Conservation (phyloP, 2,888 invertebrate genomes). For the Macroteleia sp. region DNA sequence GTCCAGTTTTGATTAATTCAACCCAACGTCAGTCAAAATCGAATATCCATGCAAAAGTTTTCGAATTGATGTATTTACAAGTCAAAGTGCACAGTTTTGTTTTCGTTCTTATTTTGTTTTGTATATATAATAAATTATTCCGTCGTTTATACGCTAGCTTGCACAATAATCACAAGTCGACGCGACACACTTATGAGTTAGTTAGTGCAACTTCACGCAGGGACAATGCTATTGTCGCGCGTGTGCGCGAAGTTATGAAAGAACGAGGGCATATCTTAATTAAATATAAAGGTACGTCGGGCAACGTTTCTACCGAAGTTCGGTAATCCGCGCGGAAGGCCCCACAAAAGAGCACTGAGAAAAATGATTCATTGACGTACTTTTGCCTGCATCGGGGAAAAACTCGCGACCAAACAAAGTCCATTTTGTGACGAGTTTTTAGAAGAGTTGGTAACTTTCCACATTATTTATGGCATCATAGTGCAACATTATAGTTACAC, state of each 20-base stretch:
- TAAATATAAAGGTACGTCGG: slow-evolving; percentile 77
- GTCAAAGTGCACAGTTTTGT: slow-evolving; percentile 47
- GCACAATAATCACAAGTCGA: slow-evolving; percentile 56
- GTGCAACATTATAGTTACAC: not conserved
- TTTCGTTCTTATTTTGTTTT: slow-evolving; percentile 5
- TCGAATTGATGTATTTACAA: slow-evolving; percentile 48
- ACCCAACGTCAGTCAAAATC: slow-evolving; percentile 6
- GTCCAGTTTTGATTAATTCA: no score
- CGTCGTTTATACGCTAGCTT: slow-evolving; percentile 37
- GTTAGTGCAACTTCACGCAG: slow-evolving; percentile 67
- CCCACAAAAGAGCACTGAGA: slow-evolving; percentile 61
- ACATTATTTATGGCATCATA: not conserved
- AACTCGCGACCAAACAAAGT: slow-evolving; percentile 12
- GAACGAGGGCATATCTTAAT: slow-evolving; percentile 83
- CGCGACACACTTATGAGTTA: slow-evolving; percentile 68
- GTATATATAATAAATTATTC: slow-evolving; percentile 54
- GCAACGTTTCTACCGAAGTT: slow-evolving; percentile 62
- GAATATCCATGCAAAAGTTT: slow-evolving; percentile 16
- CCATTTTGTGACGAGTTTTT: not conserved
- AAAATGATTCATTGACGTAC: slow-evolving; percentile 49
- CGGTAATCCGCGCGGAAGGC: slow-evolving; percentile 64
- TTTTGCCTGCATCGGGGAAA: slow-evolving; percentile 20
- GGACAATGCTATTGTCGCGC: slow-evolving; percentile 62
- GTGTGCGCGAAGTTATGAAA: slow-evolving; percentile 78
- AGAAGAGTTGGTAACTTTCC: slow-evolving; percentile 18